These are phyloP conservation scores for Cyrtonyx montezumae DNA, from an alignment of 2,113 vertebrate genomes.

Conservation along the genomic window DNA sequence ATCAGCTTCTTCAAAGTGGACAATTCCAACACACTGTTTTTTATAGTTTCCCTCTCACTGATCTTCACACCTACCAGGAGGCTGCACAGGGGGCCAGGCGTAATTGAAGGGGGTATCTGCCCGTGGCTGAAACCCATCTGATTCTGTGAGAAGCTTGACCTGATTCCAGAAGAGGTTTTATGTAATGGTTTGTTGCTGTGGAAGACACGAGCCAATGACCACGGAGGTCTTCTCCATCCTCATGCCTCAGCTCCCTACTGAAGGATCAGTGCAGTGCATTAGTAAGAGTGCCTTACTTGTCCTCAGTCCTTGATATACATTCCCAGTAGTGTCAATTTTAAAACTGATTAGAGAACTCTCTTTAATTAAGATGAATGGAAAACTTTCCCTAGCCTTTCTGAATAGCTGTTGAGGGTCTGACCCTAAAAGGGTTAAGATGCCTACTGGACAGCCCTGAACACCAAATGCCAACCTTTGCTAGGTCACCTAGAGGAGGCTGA, in stretches of 20 bases:
- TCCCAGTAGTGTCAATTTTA: neutral
- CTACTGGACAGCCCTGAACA: neutral
- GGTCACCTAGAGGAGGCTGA: neutral
- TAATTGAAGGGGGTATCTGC: rapidly evolving
- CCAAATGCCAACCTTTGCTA: neutral
- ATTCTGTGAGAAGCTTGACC: neutral
- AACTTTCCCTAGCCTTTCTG: neutral
- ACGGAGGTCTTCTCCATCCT: neutral
- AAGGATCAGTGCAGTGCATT: neutral
- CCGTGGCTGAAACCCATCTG: neutral
- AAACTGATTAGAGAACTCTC: neutral
- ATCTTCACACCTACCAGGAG: neutral
- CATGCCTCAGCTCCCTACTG: neutral
- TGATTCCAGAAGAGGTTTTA: neutral
- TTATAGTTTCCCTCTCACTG: neutral
- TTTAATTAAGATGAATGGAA: neutral
- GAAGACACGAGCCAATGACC: neutral
- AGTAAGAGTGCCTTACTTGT: neutral
- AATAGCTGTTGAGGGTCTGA: neutral
- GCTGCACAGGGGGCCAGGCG: neutral
- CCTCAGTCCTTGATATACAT: rapidly evolving
- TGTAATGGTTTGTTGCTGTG: neutral
- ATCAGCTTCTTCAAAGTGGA: neutral
- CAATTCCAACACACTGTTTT: neutral
- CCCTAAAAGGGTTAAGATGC: neutral